phyloP scores from a whole-genome alignment of 2,113 vertebrate species.

The Sitta europaea region DNA sequence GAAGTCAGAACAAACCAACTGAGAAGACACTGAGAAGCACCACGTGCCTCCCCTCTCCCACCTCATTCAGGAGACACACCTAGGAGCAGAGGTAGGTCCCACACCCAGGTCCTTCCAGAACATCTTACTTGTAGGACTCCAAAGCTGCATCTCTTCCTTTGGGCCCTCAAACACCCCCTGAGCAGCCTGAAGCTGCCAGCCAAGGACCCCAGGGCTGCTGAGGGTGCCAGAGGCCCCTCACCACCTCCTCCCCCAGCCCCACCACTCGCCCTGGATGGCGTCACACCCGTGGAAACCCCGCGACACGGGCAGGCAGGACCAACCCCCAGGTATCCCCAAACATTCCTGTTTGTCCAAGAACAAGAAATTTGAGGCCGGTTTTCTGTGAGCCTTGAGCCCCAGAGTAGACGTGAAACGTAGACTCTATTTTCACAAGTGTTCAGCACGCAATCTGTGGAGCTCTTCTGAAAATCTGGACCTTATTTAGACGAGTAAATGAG shows the following conservation, averaged over 20 bases:
- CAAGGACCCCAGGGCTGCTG: background rate
- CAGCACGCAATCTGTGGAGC: constrained; percentile 35
- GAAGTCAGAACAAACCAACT: background rate
- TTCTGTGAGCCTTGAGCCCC: constrained; percentile 11
- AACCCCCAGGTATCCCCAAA: constrained; percentile 3
- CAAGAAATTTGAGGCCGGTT: background rate
- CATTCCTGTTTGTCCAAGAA: constrained; percentile 14
- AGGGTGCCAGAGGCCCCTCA: background rate
- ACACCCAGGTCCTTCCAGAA: background rate
- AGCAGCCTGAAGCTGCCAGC: background rate
- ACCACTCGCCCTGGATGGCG: background rate
- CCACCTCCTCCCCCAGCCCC: background rate
- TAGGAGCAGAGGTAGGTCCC: background rate
- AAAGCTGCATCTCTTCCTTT: background rate
- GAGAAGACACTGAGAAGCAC: accelerated
- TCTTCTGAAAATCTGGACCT: constrained; percentile 61
- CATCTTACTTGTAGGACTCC: background rate
- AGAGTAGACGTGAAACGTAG: constrained; percentile 17
- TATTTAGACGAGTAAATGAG: constrained; percentile 39
- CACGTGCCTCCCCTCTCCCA: accelerated
- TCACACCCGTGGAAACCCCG: background rate
- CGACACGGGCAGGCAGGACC: background rate
- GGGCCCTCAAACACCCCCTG: background rate
- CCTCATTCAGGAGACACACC: background rate
- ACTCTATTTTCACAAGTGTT: constrained; percentile 63